These are phyloP conservation scores for Lycocerus yunnanus DNA, from an alignment of 2,888 invertebrate genomes.

Conservation along the genomic window DNA sequence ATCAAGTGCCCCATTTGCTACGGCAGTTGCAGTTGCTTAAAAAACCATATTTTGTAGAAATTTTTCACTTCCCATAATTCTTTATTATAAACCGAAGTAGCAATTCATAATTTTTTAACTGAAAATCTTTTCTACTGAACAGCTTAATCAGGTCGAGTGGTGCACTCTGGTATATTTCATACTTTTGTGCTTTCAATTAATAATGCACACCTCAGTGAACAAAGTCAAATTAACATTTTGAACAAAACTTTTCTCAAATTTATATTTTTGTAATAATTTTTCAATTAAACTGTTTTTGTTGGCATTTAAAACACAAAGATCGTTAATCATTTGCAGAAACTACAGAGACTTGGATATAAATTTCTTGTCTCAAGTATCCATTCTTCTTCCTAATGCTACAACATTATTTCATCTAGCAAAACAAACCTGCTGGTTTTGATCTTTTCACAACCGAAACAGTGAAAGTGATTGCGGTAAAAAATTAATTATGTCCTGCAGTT, in stretches of 20 bases:
- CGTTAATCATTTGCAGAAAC: conserved; percentile 9
- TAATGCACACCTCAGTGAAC: not conserved
- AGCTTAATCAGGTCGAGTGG: not conserved
- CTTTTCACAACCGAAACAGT: conserved; percentile 1
- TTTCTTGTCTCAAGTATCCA: not conserved
- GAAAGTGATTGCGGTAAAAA: not conserved
- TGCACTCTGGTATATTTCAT: not conserved
- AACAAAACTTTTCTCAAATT: not conserved
- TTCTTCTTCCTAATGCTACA: not conserved
- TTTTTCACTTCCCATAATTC: not conserved
- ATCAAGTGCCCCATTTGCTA: not conserved
- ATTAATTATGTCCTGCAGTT: not conserved
- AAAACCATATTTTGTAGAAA: not conserved
- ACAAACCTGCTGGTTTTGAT: conserved; percentile 13
- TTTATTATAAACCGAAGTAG: not conserved
- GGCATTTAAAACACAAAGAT: not conserved
- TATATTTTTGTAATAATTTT: not conserved
- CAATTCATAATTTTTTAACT: not conserved
- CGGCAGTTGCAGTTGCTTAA: not conserved
- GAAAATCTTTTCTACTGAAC: not conserved
- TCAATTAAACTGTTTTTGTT: not conserved
- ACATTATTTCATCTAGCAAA: not conserved
- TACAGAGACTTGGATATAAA: not conserved
- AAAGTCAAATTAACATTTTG: not conserved
- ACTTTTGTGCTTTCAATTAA: not conserved